Percentiles rank a stretch among this genome's conserved stretches.
Conservation (phyloP, 2,797 vertebrate genomes). For the Bufotes viridis region DNA sequence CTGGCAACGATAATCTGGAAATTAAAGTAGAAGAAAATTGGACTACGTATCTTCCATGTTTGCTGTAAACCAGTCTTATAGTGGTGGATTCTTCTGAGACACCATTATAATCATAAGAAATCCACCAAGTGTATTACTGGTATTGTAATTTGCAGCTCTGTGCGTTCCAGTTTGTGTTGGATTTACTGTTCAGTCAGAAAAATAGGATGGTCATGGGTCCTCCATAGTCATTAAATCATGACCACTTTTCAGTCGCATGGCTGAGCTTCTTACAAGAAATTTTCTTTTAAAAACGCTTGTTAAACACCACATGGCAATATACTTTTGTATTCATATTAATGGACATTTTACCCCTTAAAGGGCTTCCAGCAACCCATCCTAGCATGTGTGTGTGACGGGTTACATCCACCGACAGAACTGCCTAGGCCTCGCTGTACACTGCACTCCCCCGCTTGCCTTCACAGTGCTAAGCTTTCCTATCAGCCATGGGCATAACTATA, state of each 20-base stretch:
- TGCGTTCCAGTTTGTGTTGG: neutral
- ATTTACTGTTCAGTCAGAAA: neutral
- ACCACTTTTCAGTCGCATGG: slow-evolving; percentile 4
- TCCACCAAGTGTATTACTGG: neutral
- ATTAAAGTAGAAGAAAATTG: neutral
- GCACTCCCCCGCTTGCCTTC: no score
- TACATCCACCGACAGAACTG: no score
- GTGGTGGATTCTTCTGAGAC: neutral
- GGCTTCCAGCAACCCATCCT: no score
- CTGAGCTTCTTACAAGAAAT: neutral
- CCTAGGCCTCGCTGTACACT: no score
- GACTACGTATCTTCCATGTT: neutral
- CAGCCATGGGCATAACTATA: no score
- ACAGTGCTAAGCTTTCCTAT: no score
- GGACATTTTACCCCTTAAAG: neutral
- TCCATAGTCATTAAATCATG: slow-evolving; percentile 1
- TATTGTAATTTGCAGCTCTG: slow-evolving; percentile 1
- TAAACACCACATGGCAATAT: neutral
- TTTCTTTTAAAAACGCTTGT: neutral
- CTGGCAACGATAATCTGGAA: neutral
- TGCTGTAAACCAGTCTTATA: neutral
- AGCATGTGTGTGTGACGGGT: no score
- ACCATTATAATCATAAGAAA: neutral
- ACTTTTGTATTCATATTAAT: neutral
- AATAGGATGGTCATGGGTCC: neutral